These are phyloP conservation scores for Psittacula derbiana DNA, from an alignment of 2,797 vertebrate species.

Conservation along the genomic window DNA sequence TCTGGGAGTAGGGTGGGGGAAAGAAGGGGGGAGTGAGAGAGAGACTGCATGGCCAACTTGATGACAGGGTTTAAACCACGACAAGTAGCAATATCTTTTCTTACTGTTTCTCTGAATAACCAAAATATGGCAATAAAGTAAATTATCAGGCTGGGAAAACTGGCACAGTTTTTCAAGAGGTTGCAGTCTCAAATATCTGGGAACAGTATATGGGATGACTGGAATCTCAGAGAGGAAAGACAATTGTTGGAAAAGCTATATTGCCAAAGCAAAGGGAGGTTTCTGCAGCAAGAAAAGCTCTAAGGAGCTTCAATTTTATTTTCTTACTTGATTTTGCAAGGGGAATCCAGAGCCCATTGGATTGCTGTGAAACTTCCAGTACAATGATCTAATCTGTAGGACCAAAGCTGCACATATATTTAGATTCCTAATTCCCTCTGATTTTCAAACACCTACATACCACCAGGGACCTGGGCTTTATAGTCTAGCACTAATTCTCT, in stretches of 20 bases:
- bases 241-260: not conserved
- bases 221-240: not conserved
- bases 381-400: not conserved
- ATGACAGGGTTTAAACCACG: no score
- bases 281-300: not conserved
- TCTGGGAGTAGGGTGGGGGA: no score
- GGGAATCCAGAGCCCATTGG: not conserved
- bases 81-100: not conserved
- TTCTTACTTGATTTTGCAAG: not conserved
- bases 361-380: not conserved
- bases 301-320: not conserved
- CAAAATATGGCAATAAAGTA: not conserved
- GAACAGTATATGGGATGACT: not conserved
- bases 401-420: not conserved
- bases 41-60: no score
- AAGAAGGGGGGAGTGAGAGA: no score
- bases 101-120: not conserved
- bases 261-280: not conserved
- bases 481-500: slow-evolving; percentile 28
- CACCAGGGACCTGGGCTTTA: not conserved
- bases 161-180: not conserved
- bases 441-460: not conserved
- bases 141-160: not conserved
- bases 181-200: not conserved
- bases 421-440: not conserved